phyloP scores from a whole-genome alignment of 2,797 vertebrate genomes.

The Periophthalmus magnuspinnatus region DNA sequence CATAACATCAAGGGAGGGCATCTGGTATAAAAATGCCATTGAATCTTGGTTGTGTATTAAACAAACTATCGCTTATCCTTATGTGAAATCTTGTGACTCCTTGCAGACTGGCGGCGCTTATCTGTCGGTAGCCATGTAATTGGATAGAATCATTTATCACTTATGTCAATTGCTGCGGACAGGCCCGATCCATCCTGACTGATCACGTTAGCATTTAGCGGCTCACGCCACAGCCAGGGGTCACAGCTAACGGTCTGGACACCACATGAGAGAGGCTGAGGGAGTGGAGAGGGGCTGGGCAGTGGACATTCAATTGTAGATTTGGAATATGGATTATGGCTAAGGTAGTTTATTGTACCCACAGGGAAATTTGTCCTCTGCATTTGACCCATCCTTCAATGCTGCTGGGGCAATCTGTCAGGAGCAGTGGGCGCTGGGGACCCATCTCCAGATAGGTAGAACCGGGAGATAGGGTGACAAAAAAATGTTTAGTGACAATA shows the following conservation, averaged over 20 bases:
- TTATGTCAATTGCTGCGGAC: slow-evolving; percentile 30
- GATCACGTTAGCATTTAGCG: slow-evolving; percentile 41
- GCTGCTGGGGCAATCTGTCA: background rate
- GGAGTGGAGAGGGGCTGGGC: background rate
- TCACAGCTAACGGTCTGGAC: slow-evolving; percentile 21
- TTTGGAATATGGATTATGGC: background rate
- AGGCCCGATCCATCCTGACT: slow-evolving; percentile 39
- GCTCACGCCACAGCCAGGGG: slow-evolving; percentile 20
- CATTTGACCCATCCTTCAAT: background rate
- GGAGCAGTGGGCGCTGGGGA: background rate
- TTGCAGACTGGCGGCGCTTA: background rate
- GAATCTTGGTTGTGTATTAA: background rate
- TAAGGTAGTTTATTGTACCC: background rate
- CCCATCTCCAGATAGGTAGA: background rate
- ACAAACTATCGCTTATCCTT: background rate
- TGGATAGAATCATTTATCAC: slow-evolving; percentile 26
- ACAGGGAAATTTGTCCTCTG: background rate
- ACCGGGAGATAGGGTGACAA: too few relatives aligned
- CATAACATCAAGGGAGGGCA: too few relatives aligned
- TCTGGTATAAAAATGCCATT: background rate
- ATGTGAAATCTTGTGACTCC: background rate
- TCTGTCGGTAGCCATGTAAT: background rate
- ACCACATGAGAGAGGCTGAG: background rate
- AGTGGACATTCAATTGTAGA: background rate
- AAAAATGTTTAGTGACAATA: too few relatives aligned